A percentile compares a stretch with the other conserved stretches of the same genome.
Conservation (phyloP, 2,888 invertebrate genomes). For the Ceraclea dissimilis region DNA sequence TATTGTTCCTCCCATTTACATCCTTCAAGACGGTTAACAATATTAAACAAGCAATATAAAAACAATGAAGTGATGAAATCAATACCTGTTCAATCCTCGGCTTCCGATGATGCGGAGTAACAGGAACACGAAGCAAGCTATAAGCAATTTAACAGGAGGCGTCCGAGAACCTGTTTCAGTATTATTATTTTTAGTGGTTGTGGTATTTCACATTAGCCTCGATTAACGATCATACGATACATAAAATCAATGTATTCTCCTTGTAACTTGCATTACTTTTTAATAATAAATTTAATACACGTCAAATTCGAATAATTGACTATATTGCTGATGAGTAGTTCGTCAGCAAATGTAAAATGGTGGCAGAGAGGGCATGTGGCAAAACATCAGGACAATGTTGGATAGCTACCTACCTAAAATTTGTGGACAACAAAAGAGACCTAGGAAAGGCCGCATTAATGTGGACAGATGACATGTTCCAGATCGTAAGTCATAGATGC, state of each 20-base stretch:
- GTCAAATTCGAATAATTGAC: no score
- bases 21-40: not conserved
- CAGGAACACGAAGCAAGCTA: not conserved
- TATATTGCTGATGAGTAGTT: no score
- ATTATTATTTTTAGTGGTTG: not conserved
- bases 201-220: not conserved
- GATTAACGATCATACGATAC: not conserved
- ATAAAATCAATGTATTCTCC: not conserved
- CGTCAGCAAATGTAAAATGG: no score
- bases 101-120: not conserved
- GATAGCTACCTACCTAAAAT: no score
- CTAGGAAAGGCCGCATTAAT: no score
- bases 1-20: not conserved
- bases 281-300: no score
- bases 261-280: not conserved
- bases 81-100: not conserved
- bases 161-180: not conserved
- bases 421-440: no score
- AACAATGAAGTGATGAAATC: slow-evolving; percentile 2
- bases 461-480: no score
- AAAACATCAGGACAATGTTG: no score
- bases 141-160: not conserved
- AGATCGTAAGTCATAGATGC: no score
- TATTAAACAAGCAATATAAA: not conserved
- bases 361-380: no score